Evolutionary conservation across 2,888 invertebrate genomes (phyloP).

Genomic region (Drosophila fungiperda): DNA sequence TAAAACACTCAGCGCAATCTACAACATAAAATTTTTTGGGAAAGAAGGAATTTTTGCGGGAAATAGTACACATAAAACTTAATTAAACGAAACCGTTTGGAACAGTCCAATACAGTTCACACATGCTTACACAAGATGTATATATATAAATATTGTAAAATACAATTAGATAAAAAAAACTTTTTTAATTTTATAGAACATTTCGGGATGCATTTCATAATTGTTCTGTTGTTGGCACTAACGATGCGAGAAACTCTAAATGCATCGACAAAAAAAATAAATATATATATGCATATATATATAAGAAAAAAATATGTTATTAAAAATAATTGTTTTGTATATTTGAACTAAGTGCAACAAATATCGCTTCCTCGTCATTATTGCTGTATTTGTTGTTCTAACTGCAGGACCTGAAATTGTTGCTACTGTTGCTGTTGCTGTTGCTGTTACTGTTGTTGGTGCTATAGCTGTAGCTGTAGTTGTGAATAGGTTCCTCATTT

Average conservation of each 20-base stretch:
- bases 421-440: constrained; percentile 18
- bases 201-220: constrained; percentile 27
- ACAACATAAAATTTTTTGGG: constrained; percentile 13
- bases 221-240: constrained; percentile 66
- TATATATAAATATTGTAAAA: constrained; percentile 48
- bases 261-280: constrained; percentile 10
- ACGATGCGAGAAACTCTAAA: constrained; percentile 43
- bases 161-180: constrained; percentile 53
- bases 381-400: constrained; percentile 18
- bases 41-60: not conserved
- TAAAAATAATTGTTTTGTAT: constrained; percentile 38
- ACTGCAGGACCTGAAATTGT: constrained; percentile 21
- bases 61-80: constrained; percentile 24
- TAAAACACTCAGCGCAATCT: constrained; percentile 20
- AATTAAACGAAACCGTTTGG: constrained; percentile 26
- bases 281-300: not conserved
- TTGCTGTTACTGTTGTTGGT: constrained; percentile 12
- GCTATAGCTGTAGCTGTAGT: constrained; percentile 11
- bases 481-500: constrained; percentile 11
- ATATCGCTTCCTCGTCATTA: constrained; percentile 19
- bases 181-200: constrained; percentile 30
- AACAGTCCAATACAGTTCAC: constrained; percentile 24
- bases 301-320: not conserved
- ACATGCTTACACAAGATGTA: constrained; percentile 27
- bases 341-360: constrained; percentile 57